phyloP scores from a whole-genome alignment of 2,797 vertebrate genomes.

The Triplophysa yarkandensis region DNA sequence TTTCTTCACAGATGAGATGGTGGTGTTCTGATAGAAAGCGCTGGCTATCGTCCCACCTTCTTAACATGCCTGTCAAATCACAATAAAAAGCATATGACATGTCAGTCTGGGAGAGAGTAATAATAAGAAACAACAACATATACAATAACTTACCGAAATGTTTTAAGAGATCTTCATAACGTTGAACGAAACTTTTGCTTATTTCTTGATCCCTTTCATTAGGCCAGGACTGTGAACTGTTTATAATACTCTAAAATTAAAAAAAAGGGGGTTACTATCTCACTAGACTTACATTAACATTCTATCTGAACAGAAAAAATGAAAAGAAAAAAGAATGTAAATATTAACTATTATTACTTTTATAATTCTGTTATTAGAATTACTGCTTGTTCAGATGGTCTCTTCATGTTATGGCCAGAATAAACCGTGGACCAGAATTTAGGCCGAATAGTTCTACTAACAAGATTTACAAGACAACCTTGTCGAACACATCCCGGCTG shows the following conservation, averaged over 20 bases:
- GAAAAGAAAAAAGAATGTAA: too few relatives aligned
- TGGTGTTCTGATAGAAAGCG: constrained; percentile 90
- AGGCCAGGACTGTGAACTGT: constrained; percentile 76
- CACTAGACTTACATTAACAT: too few relatives aligned
- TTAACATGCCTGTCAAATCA: constrained; percentile 85
- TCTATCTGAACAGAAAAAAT: too few relatives aligned
- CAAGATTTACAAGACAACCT: constrained; percentile 75
- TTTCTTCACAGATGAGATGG: constrained; percentile 94
- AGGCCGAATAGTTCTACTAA: too few relatives aligned
- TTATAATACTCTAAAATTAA: constrained; percentile 89
- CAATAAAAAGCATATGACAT: not conserved
- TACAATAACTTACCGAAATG: constrained; percentile 88
- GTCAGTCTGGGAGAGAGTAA: not conserved
- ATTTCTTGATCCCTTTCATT: constrained; percentile 80
- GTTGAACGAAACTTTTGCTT: constrained; percentile 85
- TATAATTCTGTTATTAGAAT: too few relatives aligned
- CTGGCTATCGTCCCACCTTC: constrained; percentile 97
- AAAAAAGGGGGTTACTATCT: not conserved
- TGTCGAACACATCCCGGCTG: constrained; percentile 94
- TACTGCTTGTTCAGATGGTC: too few relatives aligned
- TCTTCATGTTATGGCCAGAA: too few relatives aligned
- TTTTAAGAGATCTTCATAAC: constrained; percentile 88
- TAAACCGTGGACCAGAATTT: too few relatives aligned
- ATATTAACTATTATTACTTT: too few relatives aligned
- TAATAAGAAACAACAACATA: not conserved